Conservation (phyloP, 2,113 vertebrate genomes). For the Trachemys scripta region DNA sequence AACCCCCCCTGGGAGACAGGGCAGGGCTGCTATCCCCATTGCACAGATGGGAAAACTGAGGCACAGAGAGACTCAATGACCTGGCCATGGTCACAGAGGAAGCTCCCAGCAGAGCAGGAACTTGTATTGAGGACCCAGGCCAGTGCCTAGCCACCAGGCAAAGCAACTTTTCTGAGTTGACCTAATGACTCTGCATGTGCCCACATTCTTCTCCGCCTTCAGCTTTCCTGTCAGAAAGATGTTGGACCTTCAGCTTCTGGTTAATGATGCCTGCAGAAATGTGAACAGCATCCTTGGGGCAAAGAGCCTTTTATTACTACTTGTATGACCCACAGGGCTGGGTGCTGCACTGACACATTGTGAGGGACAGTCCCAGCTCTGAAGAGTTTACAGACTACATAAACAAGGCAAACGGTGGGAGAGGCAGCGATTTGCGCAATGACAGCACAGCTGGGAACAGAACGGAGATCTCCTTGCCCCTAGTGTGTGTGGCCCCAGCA, state of each 20-base stretch:
- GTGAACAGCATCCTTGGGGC: neutral
- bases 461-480: neutral
- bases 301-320: too few species aligned
- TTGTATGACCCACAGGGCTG: neutral
- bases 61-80: neutral
- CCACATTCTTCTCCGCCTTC: neutral
- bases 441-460: neutral
- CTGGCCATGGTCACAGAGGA: neutral
- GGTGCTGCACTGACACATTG: neutral
- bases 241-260: too few species aligned
- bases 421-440: neutral
- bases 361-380: neutral
- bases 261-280: neutral
- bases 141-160: neutral
- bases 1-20: neutral
- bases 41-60: neutral
- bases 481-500: neutral
- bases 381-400: neutral
- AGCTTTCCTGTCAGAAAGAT: neutral
- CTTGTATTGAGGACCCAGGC: neutral
- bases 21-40: neutral
- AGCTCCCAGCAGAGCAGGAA: neutral
- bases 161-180: neutral
- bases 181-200: neutral
- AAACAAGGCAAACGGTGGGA: neutral